phyloP scores from a whole-genome alignment of 2,113 vertebrate genomes.

The Erpornis zantholeuca region DNA sequence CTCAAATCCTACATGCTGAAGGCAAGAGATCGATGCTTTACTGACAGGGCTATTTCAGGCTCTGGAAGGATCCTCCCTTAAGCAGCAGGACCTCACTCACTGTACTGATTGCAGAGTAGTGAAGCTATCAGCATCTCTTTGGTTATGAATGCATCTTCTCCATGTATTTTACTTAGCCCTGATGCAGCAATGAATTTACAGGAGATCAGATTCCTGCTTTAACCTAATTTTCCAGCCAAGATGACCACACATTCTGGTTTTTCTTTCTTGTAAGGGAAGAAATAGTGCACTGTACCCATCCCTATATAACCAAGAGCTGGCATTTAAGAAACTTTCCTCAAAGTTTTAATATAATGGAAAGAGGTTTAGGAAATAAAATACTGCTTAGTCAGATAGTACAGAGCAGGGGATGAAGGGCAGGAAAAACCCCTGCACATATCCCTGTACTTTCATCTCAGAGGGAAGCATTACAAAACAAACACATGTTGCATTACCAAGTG shows the following conservation, averaged over 20 bases:
- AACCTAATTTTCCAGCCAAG: conserved; percentile 17
- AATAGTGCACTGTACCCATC: not conserved
- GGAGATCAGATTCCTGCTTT: not conserved
- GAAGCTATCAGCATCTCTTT: not conserved
- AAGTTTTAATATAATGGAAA: not conserved
- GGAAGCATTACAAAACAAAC: not conserved
- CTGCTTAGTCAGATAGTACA: not conserved
- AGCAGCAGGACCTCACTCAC: not conserved
- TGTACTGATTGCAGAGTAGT: not conserved
- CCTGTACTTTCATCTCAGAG: not conserved
- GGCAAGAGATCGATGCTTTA: not conserved
- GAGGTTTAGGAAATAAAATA: not conserved
- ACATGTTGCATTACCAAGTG: not conserved
- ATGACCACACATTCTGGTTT: not conserved
- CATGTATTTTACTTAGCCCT: not conserved
- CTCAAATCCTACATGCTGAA: not conserved
- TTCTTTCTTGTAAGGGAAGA: not conserved
- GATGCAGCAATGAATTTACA: not conserved
- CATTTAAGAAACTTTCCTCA: not conserved
- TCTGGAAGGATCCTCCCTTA: not conserved
- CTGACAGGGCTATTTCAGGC: not conserved
- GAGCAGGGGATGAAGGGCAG: not conserved
- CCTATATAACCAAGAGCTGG: not conserved
- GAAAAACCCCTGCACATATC: not conserved
- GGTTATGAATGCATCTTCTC: not conserved